Evolutionary conservation across 2,888 invertebrate species (phyloP), one percentile per base, ranked within the genome.

Genomic region (Phanerotoma sp.): DNA sequence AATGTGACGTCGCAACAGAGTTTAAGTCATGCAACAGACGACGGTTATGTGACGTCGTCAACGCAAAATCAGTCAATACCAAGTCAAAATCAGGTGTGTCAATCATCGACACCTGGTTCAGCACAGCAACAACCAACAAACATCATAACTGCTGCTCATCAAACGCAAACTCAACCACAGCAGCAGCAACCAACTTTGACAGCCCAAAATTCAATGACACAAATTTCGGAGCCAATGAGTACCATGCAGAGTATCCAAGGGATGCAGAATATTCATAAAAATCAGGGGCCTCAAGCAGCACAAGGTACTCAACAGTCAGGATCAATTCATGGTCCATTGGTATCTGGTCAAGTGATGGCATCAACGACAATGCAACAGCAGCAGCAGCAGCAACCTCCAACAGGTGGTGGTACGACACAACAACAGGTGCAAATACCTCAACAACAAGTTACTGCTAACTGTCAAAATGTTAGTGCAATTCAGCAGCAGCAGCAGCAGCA

Each of bases 291-390:
- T 71, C 75, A 74, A n/a, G n/a, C n/a, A n/a, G n/a, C n/a, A 49
- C 49, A 67, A 46, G 60, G 60, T 49, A 58, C 62, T 42, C 72
- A 67, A 56, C 66, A 68, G 51, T 64, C 69, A 40, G 57, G 67
- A 32, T 58, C 67, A 54, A 50, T 66, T 21, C 63, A 69, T 22
- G 37, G 13, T 37, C 25, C 15, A 25, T 18, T 72, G 20, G 73
- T 72, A 75, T 70, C 80, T 74, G 57, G 74, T 74, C 61, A 69
- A 68, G 64, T 68, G 75, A 65, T 79, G 74, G 47, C 74, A 77
- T 55, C 79, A 77, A 69, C 81, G 78, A 68, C 82, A 64, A 80
- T 82, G 61, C 78, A 80, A 49, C 81, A 80, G 56, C 77, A 79
- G 78, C 40, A 40, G 21, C 10, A 16, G 40, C 65, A 70, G 11